Base-by-base conservation (phyloP, 2,888 invertebrate species). In the Hecatera dysodea region DNA sequence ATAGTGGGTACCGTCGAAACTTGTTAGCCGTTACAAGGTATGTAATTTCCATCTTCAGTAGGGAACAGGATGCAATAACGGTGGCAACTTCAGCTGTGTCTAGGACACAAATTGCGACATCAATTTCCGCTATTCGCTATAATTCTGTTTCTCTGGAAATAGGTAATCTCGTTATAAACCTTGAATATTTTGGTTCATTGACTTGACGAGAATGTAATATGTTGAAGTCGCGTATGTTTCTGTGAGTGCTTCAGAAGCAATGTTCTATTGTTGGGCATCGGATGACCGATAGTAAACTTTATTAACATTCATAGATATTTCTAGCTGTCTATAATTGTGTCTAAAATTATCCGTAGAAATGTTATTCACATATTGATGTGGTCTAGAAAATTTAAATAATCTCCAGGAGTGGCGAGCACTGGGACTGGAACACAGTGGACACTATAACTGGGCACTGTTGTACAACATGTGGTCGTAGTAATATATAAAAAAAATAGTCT, bases 61-160 rank as follows among this genome's bases (percentile, higher is more conserved):
- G 29, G 68, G 44, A 76, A 61, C 48, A 57, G 27, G 44, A 74
- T 50, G 39, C 60, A 56, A 56, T 68, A 56, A 77, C 50, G 29
- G 77, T 17, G 15, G 11, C n/a, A 53, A 50, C 22, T 59, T 56
- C n/a, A 50, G 17, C 36, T 1, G 24, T 24, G 17, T 52, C 39
- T 52, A 62, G 29, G 12, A 69, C 71, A 61, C 56, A 57, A 77
- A 69, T 61, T 61, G 42, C 44, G 36, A 57, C 60, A 55, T 63
- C 36, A 61, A 76, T 77, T 52, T 61, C 44, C 55, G 73, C 44
- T 44, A 48, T 42, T 59, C 53, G 36, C 39, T 33, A 22, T 33
- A 36, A n/a, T 22, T 29, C 12, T n/a, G 5, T 15, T 53, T 19
- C 22, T 42, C 12, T 33, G 24, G 27, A 19, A 59, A n/a, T n/a